Conservation (phyloP, 1,140 invertebrate species). For the Pogonognathellus flavescens region DNA sequence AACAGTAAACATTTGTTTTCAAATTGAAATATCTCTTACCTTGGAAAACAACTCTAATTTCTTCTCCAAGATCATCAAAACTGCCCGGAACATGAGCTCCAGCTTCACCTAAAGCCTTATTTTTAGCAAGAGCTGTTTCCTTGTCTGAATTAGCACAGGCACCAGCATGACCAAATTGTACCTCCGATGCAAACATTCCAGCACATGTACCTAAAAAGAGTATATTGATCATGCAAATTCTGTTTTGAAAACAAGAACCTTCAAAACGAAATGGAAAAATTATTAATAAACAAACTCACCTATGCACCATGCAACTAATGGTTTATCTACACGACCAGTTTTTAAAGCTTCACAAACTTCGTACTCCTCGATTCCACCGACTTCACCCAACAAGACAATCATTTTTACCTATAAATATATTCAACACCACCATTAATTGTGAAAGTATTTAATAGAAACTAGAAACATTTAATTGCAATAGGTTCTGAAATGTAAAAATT, state of each 20-base stretch:
- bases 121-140: slow-evolving; percentile 97
- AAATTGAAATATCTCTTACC: slow-evolving; percentile 5
- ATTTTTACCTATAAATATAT: slow-evolving; percentile 84
- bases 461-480: slow-evolving; percentile 76
- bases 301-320: slow-evolving; percentile 98
- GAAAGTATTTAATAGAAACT: not conserved
- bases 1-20: not conserved
- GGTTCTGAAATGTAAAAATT: slow-evolving; percentile 66
- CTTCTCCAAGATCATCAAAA: slow-evolving; percentile 91
- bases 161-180: slow-evolving; percentile 99
- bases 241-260: too few species aligned
- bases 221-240: too few species aligned
- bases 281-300: slow-evolving; percentile 75
- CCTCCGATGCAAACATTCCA: slow-evolving; percentile 95
- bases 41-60: slow-evolving; percentile 72
- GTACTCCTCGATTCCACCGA: slow-evolving; percentile 99
- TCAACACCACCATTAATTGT: too few species aligned
- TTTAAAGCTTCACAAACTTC: slow-evolving; percentile 93
- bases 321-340: slow-evolving; percentile 88
- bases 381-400: slow-evolving; percentile 96
- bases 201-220: slow-evolving; percentile 66
- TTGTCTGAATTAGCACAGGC: slow-evolving; percentile 94
- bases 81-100: slow-evolving; percentile 92
- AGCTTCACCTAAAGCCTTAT: slow-evolving; percentile 83
- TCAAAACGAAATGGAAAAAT: not conserved